A percentile compares a stretch with the other conserved stretches of the same genome.
These are phyloP conservation scores for Clitarchus hookeri DNA, from an alignment of 2,888 invertebrate species.

Conservation along the genomic window DNA sequence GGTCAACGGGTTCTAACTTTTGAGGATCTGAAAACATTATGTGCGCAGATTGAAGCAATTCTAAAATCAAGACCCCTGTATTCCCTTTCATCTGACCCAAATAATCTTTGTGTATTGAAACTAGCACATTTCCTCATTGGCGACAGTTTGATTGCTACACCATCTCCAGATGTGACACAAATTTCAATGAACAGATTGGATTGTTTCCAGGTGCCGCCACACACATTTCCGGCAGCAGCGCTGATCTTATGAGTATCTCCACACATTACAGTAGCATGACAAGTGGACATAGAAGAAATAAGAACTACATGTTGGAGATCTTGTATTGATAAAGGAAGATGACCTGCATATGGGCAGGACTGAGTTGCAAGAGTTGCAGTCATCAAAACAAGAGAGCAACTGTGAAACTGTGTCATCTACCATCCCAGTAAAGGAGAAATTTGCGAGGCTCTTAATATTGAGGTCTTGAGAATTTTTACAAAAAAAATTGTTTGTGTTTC, in stretches of 20 bases:
- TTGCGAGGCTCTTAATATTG: no score
- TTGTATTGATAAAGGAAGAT: no score
- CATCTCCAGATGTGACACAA: slow-evolving; percentile 24
- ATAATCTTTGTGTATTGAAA: not conserved
- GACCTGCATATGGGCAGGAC: no score
- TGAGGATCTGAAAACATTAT: slow-evolving; percentile 41
- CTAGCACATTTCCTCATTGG: slow-evolving; percentile 40
- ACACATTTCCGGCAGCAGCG: slow-evolving; percentile 34
- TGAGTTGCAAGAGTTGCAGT: no score
- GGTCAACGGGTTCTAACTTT: slow-evolving; percentile 34
- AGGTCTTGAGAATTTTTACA: no score
- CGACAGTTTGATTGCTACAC: slow-evolving; percentile 20
- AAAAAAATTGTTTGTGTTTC: no score
- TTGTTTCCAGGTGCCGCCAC: slow-evolving; percentile 33
- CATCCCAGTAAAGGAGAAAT: no score
- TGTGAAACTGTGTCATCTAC: no score
- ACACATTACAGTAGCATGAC: not conserved
- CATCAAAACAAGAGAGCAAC: no score
- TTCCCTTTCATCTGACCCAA: slow-evolving; percentile 24
- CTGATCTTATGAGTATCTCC: not conserved
- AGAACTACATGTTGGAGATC: no score
- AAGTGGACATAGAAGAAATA: not conserved
- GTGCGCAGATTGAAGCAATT: slow-evolving; percentile 39
- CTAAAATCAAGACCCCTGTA: slow-evolving; percentile 39
- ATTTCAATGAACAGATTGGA: slow-evolving; percentile 31